Evolutionary conservation across 2,888 invertebrate genomes (phyloP), one percentile per base, ranked within the genome.

Genomic region (Carpatolechia fugitivella): DNA sequence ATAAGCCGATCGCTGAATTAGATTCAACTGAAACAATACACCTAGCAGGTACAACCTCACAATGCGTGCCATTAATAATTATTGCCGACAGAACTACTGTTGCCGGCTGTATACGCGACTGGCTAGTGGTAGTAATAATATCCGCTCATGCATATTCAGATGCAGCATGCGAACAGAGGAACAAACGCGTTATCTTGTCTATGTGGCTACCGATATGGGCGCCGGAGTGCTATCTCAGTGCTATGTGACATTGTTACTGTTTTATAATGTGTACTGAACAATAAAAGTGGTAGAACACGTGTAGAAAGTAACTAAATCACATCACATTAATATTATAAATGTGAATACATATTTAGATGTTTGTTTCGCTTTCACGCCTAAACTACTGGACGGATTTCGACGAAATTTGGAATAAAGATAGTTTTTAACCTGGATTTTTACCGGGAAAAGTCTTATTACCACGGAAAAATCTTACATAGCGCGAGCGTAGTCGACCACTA

Each of bases 121-220:
- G 18, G 11, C 18, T 40, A n/a, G 18, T 40, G 3, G 5, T 14
- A 74, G 70, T 61, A 56, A 59, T 63, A 51, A 14, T 14, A 31
- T 38, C 5, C 1, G 3, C 77, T 82, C 80, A 83, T 86, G 82
- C 76, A 85, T 86, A 87, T 86, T 81, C 85, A 86, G 68, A 60
- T 68, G 62, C 59, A 20, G 20, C 20, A 41, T 41, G 44, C 29
- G 20, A 29, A 64, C 65, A 62, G 69, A 78, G 74, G 72, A 66
- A 81, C 76, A 69, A 72, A 79, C 74, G 62, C 64, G 69, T 33
- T 48, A 48, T 48, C 48, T 33, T 48, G 48, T 48, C 48, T 11
- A 14, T 47, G 48, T 18, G 16, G 4, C 18, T 29, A 7, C 49
- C 40, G 48, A 49, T 49, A 18, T 50, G 36, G 30, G 11, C 24